Evolutionary conservation across 2,888 invertebrate species (phyloP), one percentile per base, ranked within the genome.

Genomic region (Cybosia mesomella): DNA sequence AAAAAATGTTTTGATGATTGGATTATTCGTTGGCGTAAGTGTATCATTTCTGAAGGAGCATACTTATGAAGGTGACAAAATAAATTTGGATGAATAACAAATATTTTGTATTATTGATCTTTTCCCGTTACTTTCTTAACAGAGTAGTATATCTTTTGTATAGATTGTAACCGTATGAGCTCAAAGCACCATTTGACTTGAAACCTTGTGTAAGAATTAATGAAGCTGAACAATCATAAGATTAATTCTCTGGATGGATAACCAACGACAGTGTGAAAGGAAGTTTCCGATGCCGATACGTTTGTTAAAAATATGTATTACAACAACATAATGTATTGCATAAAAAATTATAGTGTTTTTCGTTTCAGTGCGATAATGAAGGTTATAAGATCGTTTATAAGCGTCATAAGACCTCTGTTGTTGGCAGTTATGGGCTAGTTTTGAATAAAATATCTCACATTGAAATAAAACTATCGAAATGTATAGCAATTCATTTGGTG

Each of bases 211-310:
- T 15, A 39, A 39, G 4, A 39, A 2, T 39, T n/a, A n/a, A n/a
- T 15, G 13, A 39, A 39, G 15, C 10, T 28, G 28, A 4, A 28
- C 15, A 15, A 43, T 43, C 43, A 7, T 43, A 13, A 5, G 43
- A 18, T 39, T 43, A 43, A 5, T n/a, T n/a, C 18, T 24, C 21
- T 43, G 22, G 18, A 24, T 9, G 49, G 75, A 74, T 76, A 80
- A 79, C 76, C 70, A 76, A 73, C 71, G 79, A 73, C 73, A 67
- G 53, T 58, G 28, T 67, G 68, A 64, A 59, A 71, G 77, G 75
- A 80, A 79, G 77, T 67, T 81, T 80, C 80, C 80, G 67, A 69
- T 28, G 9, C 18, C 21, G 24, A 55, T 39, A 53, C 60, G 54
- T 64, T 13, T 54, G 54, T 55, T 13, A 49, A 53, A 13, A 18